Evolutionary conservation across 2,797 vertebrate species (phyloP), one percentile per base, ranked within the genome.

Genomic region (Myotis myotis): DNA sequence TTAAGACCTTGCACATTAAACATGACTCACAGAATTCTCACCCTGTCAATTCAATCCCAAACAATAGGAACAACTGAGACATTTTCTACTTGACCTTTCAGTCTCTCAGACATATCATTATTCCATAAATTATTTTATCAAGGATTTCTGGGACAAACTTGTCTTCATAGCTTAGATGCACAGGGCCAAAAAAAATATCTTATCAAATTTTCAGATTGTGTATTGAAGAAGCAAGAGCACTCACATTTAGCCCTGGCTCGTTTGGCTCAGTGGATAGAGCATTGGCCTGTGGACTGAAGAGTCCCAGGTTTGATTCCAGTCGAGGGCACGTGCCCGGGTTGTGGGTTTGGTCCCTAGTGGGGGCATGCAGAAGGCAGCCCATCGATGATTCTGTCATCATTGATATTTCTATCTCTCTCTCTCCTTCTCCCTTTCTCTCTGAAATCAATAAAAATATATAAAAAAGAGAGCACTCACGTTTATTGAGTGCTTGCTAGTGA

Each of bases 1-100:
- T 91, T 47, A 95, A 71, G 33, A 20, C 60, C 75, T 91, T 64
- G 23, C 4, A 33, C 84, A 38, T 91, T 79, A 84, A 91, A 71
- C 22, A 60, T 33, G 55, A 47, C 87, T 79, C 84, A 36, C 10
- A 28, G 80, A 92, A 33, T 81, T 74, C 8, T 80, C 41, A 66
- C 83, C 12, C 16, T 66, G 16, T 89, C 74, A 57, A 7, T 62
- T 78, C 11, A 44, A 16, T 78, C 80, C 66, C 62, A 60, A 87
- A 68, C 3, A 41, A 82, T 1, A 66, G 64, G 53, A 80, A 84
- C 25, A 70, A 49, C 6, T 4, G n/a, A 79, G 55, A 78, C 20
- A 10, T 74, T 85, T 94, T 86, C 70, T 25, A 51, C 2, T 64
- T 90, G 82, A 83, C 71, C 47, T 79, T 38, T 74, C 22, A 17